Conservation (phyloP, 2,113 vertebrate genomes). For the Syrmaticus mikado region DNA sequence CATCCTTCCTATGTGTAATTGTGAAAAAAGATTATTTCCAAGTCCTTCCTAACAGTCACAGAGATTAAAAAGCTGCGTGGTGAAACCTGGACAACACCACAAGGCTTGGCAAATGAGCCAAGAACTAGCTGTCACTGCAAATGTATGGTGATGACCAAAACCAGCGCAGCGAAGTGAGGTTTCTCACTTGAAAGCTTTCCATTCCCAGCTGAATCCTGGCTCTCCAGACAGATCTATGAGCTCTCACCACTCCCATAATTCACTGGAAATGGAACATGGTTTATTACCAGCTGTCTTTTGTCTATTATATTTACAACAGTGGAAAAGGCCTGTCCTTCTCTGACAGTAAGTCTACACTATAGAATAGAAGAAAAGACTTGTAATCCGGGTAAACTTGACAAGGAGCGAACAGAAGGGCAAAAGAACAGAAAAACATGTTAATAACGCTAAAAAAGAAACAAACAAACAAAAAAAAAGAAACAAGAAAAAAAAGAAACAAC, state of each 20-base stretch:
- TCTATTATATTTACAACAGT: constrained; percentile 8
- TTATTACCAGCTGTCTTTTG: background rate
- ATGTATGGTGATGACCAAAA: background rate
- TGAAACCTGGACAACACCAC: fast-evolving
- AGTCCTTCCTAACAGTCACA: background rate
- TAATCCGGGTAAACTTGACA: constrained; percentile 22
- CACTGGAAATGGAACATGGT: background rate
- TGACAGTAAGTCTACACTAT: background rate
- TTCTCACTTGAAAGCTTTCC: background rate
- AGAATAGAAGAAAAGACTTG: background rate
- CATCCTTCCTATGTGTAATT: background rate
- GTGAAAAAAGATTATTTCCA: background rate
- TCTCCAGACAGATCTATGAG: background rate
- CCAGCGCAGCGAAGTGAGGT: fast-evolving
- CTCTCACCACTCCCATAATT: background rate
- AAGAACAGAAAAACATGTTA: background rate
- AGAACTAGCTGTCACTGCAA: background rate
- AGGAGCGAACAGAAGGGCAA: background rate
- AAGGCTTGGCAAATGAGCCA: background rate
- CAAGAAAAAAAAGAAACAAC: background rate
- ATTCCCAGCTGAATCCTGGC: background rate
- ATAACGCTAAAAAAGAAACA: background rate
- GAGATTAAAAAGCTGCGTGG: background rate
- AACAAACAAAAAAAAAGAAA: background rate
- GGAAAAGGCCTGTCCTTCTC: background rate